Evolutionary conservation across 2,797 vertebrate species (phyloP).

Genomic region (Poeciliopsis infans): DNA sequence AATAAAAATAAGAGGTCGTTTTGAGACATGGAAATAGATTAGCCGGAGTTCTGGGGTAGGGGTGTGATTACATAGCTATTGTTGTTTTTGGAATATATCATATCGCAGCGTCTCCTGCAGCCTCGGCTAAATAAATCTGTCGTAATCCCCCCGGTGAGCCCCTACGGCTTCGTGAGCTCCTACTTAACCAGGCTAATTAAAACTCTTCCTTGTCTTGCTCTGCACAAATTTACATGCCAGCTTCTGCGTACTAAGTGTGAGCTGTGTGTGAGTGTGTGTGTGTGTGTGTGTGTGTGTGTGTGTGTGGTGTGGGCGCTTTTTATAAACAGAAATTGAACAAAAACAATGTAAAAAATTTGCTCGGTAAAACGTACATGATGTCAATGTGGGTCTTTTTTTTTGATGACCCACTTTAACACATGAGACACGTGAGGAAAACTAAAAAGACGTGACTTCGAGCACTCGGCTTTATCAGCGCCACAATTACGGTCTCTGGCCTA

Average conservation of each 20-base stretch:
- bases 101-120: constrained; percentile 80
- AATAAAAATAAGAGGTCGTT: constrained; percentile 65
- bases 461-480: constrained; percentile 69
- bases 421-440: constrained; percentile 59
- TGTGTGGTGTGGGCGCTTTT: neutral
- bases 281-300: neutral
- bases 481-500: constrained; percentile 82
- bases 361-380: constrained; percentile 53
- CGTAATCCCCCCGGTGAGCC: constrained; percentile 78
- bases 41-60: constrained; percentile 66
- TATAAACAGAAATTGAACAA: constrained; percentile 3
- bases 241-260: constrained; percentile 34
- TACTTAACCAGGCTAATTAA: constrained; percentile 83
- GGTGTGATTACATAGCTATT: constrained; percentile 79
- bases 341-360: constrained; percentile 33
- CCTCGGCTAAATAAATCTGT: constrained; percentile 80
- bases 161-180: constrained; percentile 66
- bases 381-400: constrained; percentile 63
- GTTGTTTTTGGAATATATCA: constrained; percentile 80
- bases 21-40: constrained; percentile 74
- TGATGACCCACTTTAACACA: constrained; percentile 80
- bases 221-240: constrained; percentile 71
- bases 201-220: constrained; percentile 77
- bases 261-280: neutral
- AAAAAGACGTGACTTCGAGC: constrained; percentile 38